A percentile compares a stretch with the other conserved stretches of the same genome.
phyloP scores from a whole-genome alignment of 2,888 invertebrate species.

The Brenthis daphne region DNA sequence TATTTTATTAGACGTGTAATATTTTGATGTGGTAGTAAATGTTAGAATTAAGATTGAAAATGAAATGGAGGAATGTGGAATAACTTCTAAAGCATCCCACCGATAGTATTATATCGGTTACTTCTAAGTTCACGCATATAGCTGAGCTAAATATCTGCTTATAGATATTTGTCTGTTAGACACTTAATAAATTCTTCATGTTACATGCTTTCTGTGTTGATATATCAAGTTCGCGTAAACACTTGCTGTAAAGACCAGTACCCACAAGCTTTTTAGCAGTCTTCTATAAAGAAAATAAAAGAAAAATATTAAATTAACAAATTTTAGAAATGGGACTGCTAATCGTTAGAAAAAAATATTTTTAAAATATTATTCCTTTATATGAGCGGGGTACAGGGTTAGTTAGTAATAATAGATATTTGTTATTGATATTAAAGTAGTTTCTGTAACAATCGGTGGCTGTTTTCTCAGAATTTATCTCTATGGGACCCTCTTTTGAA shows the following conservation, averaged over 20 bases:
- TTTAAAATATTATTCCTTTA: constrained; percentile 4
- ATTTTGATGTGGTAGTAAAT: constrained; percentile 15
- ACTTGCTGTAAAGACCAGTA: background rate
- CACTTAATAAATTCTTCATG: too few relatives aligned
- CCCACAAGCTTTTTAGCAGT: constrained; percentile 8
- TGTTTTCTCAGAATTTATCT: constrained; percentile 3
- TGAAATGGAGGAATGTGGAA: constrained; percentile 2
- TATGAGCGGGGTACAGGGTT: constrained; percentile 19
- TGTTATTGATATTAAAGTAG: background rate
- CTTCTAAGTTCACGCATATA: background rate
- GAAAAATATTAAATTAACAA: background rate
- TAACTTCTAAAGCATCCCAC: constrained; percentile 20
- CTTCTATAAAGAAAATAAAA: background rate
- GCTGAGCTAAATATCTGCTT: background rate
- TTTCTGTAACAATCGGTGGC: background rate
- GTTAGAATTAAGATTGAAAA: constrained; percentile 18
- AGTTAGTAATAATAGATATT: constrained; percentile 8
- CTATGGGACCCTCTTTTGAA: constrained; percentile 9
- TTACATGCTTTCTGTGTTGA: too few relatives aligned
- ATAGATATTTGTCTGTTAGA: too few relatives aligned
- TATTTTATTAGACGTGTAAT: constrained; percentile 11
- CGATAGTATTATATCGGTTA: constrained; percentile 16
- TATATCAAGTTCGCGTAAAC: background rate
- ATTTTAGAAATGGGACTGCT: constrained; percentile 4
- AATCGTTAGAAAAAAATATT: constrained; percentile 2